These are phyloP conservation scores for Hymenochirus boettgeri DNA, from an alignment of 2,113 vertebrate species.

Conservation along the genomic window DNA sequence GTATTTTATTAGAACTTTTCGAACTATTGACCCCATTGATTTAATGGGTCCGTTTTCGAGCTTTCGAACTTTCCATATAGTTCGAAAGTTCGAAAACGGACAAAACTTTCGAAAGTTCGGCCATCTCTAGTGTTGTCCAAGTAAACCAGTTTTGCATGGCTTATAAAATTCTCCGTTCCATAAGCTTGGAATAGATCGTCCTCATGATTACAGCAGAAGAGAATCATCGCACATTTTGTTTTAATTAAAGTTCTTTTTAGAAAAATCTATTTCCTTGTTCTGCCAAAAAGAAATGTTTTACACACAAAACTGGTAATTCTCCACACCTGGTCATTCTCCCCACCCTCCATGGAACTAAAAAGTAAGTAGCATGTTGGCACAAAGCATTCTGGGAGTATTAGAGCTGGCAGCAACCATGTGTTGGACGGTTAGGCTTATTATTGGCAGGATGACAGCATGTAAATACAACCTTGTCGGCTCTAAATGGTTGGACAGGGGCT, in stretches of 20 bases:
- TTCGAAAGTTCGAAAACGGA: too few relatives aligned
- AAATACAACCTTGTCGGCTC: slow-evolving; percentile 33
- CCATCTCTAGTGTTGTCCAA: not conserved
- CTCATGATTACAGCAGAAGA: slow-evolving; percentile 9
- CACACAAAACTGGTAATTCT: not conserved
- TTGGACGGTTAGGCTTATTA: slow-evolving; percentile 13
- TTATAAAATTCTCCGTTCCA: slow-evolving; percentile 18
- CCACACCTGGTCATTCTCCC: not conserved
- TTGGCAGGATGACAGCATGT: slow-evolving; percentile 29
- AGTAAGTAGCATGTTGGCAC: slow-evolving; percentile 3
- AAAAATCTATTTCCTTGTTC: not conserved
- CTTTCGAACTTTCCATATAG: too few relatives aligned
- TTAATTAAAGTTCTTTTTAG: slow-evolving; percentile 19
- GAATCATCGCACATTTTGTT: slow-evolving; percentile 19
- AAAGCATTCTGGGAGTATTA: slow-evolving; percentile 22
- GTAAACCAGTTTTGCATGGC: not conserved
- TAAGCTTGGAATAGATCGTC: not conserved
- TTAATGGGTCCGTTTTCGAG: too few relatives aligned
- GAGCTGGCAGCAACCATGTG: slow-evolving; percentile 17
- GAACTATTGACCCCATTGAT: too few relatives aligned
- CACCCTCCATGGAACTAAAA: not conserved
- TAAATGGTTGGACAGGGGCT: slow-evolving; percentile 15
- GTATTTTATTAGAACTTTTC: too few relatives aligned
- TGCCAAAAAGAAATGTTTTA: not conserved
- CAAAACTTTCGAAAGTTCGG: too few relatives aligned